phyloP scores from a whole-genome alignment of 2,113 vertebrate species.

The Percina caprodes region DNA sequence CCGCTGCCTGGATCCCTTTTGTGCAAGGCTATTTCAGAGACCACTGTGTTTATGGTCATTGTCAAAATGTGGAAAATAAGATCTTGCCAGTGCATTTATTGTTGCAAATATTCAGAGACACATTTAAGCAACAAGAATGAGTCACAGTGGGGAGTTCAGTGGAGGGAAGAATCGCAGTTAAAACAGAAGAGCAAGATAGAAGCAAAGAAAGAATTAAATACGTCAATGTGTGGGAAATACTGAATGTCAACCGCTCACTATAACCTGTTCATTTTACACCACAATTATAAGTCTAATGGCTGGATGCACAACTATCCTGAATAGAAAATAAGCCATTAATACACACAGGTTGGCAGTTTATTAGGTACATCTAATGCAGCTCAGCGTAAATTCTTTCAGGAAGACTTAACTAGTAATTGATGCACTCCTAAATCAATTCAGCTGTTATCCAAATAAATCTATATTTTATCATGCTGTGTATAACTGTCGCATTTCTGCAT shows the following conservation, averaged over 20 bases:
- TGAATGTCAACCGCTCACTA: too few species aligned
- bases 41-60: conserved; percentile 1
- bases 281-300: neutral
- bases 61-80: conserved; percentile 2
- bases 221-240: too few species aligned
- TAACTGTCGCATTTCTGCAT: too few species aligned
- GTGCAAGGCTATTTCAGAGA: conserved; percentile 20
- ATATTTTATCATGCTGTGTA: too few species aligned
- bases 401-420: too few species aligned
- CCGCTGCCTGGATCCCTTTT: neutral
- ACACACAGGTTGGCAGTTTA: neutral
- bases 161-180: neutral
- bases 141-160: neutral
- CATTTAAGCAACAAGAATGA: conserved; percentile 5
- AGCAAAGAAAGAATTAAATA: conserved; percentile 3
- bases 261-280: neutral
- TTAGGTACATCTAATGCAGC: neutral
- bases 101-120: neutral
- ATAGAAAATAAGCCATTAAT: neutral
- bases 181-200: conserved; percentile 1
- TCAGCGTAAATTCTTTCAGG: too few species aligned
- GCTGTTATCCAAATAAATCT: too few species aligned
- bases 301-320: neutral
- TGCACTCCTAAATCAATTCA: too few species aligned
- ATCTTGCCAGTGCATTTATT: conserved; percentile 2